Evolutionary conservation across 2,113 vertebrate genomes (phyloP).

Genomic region (Protobothrops flavoviridis): DNA sequence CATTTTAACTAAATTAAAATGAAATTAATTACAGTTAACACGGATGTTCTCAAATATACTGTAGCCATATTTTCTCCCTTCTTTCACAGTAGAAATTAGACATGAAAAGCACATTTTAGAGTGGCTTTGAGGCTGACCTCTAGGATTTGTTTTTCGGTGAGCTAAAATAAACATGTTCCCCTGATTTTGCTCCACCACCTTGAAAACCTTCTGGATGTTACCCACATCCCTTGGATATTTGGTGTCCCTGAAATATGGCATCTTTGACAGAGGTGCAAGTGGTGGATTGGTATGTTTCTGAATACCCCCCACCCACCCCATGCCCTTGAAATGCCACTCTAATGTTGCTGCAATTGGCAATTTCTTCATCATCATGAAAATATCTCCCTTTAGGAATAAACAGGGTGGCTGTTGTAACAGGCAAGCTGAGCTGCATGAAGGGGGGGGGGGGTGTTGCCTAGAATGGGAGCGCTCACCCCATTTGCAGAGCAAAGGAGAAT

Average conservation of each 20-base stretch:
- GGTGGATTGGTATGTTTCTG: not conserved
- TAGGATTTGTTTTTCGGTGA: not conserved
- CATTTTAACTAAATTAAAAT: not conserved
- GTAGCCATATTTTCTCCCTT: not conserved
- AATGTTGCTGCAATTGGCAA: constrained; percentile 44
- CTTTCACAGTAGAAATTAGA: not conserved
- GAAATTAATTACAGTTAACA: not conserved
- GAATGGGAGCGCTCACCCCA: constrained; percentile 57
- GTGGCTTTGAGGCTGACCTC: not conserved
- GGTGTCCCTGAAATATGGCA: not conserved
- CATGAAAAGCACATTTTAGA: not conserved
- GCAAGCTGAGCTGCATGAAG: constrained; percentile 48
- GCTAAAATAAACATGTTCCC: not conserved
- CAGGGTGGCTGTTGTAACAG: not conserved
- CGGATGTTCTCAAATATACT: not conserved
- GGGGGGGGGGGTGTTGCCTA: constrained; percentile 18
- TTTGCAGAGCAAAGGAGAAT: constrained; percentile 52
- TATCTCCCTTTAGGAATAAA: constrained; percentile 38
- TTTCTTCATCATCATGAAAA: constrained; percentile 53
- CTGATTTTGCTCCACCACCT: not conserved
- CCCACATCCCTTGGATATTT: not conserved
- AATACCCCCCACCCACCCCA: not conserved
- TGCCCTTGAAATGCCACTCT: not conserved
- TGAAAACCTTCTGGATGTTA: not conserved
- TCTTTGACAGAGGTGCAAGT: not conserved